Conservation (phyloP, 2,113 vertebrate species). For the Nibea coibor region DNA sequence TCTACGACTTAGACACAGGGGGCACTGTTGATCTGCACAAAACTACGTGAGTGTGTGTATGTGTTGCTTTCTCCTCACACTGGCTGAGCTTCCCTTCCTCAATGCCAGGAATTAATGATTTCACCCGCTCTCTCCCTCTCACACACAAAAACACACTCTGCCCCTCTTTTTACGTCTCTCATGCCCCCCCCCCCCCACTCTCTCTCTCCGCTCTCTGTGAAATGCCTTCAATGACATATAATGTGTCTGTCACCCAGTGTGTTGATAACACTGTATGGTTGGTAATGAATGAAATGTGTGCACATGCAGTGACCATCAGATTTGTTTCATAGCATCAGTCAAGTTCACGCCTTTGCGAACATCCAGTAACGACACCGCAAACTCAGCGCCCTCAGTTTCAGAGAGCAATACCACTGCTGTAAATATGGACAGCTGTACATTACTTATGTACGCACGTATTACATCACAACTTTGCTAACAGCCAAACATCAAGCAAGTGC, state of each 20-base stretch:
- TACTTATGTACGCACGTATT: no score
- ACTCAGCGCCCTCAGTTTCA: neutral
- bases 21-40: slow-evolving; percentile 68
- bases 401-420: no score
- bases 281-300: neutral
- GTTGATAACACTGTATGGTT: slow-evolving; percentile 13
- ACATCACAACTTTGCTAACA: no score
- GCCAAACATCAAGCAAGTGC: no score
- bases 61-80: slow-evolving; percentile 8
- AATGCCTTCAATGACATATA: slow-evolving; percentile 29
- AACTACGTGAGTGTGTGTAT: neutral
- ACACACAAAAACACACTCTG: slow-evolving; percentile 30
- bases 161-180: neutral
- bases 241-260: slow-evolving; percentile 22
- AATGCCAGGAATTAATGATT: slow-evolving; percentile 63
- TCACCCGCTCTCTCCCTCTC: slow-evolving; percentile 48
- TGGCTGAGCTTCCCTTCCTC: slow-evolving; percentile 37
- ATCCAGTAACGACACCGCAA: neutral
- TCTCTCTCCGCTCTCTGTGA: neutral
- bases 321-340: neutral
- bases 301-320: neutral
- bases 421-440: no score
- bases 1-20: slow-evolving; percentile 52
- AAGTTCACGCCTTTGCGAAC: neutral
- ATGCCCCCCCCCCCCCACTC: neutral